Evolutionary conservation across 2,888 invertebrate genomes (phyloP).

Genomic region (Ormyrus pomaceus): DNA sequence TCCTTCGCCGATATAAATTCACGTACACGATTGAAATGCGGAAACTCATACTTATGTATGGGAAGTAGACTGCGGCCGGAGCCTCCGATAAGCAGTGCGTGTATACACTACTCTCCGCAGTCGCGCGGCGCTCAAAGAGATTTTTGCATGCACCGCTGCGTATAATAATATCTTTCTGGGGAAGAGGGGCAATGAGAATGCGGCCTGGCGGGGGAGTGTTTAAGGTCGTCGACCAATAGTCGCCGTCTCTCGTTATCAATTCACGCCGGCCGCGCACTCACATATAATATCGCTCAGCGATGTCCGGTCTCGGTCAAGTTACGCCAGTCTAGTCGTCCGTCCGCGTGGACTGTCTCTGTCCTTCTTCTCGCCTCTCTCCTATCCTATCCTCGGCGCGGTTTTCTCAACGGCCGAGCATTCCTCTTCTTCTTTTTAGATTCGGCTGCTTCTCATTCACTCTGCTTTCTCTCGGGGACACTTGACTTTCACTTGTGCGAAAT

Average conservation of each 20-base stretch:
- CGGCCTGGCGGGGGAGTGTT: slow-evolving; percentile 37
- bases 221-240: slow-evolving; percentile 61
- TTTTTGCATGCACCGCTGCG: neutral
- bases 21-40: no score
- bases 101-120: neutral
- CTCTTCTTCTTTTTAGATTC: neutral
- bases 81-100: neutral
- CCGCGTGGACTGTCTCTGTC: slow-evolving; percentile 9
- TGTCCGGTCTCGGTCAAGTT: slow-evolving; percentile 60
- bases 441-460: neutral
- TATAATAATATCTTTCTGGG: neutral
- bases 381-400: neutral
- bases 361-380: neutral
- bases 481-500: no score
- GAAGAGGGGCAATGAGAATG: neutral
- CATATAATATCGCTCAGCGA: slow-evolving; percentile 59
- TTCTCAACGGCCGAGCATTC: neutral
- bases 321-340: slow-evolving; percentile 15
- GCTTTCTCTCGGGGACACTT: neutral
- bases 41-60: no score
- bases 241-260: slow-evolving; percentile 60
- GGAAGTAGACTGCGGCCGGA: neutral
- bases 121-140: neutral
- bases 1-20: no score
- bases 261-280: slow-evolving; percentile 36